Evolutionary conservation across 2,797 vertebrate species (phyloP).

Genomic region (Oreortyx pictus): DNA sequence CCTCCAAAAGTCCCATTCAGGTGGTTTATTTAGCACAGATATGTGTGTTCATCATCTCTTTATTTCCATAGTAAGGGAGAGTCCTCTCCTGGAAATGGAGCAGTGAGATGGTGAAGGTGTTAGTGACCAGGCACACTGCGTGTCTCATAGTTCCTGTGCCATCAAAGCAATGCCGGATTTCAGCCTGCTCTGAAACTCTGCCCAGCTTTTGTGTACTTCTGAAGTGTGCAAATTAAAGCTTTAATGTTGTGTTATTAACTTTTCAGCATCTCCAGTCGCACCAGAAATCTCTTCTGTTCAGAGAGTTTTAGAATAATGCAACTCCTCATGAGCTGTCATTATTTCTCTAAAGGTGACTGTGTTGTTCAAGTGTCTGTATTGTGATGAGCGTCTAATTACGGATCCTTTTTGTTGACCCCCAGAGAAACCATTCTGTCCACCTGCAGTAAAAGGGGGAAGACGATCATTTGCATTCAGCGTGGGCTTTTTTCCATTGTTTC

Average conservation of each 20-base stretch:
- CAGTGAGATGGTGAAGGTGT: accelerated
- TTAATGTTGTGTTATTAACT: neutral
- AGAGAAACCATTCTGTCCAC: constrained; percentile 31
- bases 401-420: neutral
- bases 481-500: constrained; percentile 15
- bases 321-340: constrained; percentile 1
- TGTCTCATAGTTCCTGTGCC: accelerated
- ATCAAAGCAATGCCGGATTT: neutral
- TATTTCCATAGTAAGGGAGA: neutral
- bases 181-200: neutral
- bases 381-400: neutral
- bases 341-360: neutral
- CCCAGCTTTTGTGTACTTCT: neutral
- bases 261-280: neutral
- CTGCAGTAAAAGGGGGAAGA: neutral
- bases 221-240: accelerated
- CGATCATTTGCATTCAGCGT: constrained; percentile 39
- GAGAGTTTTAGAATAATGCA: constrained; percentile 3
- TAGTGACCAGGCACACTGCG: accelerated
- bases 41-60: neutral
- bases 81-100: neutral
- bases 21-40: no score
- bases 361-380: constrained; percentile 5
- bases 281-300: neutral
- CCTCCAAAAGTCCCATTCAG: neutral